These are phyloP conservation scores for Tylochromis polylepis DNA, from an alignment of 2,113 vertebrate genomes.

Conservation along the genomic window DNA sequence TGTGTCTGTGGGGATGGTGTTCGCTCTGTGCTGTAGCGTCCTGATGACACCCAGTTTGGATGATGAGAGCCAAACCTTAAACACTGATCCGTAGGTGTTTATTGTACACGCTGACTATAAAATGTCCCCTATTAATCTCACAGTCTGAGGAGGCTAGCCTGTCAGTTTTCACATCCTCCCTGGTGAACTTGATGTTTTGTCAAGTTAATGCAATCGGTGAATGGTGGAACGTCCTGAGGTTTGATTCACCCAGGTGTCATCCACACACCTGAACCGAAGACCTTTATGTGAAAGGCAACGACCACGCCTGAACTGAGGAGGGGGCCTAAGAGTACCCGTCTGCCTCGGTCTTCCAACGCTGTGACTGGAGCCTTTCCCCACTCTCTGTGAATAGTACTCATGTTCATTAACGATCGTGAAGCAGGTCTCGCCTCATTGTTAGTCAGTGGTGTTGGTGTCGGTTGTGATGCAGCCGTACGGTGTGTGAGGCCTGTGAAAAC, in stretches of 20 bases:
- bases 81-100: neutral
- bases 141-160: neutral
- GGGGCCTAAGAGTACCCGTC: neutral
- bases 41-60: no score
- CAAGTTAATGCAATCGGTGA: neutral
- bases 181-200: neutral
- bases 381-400: neutral
- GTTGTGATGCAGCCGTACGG: neutral
- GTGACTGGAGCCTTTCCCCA: neutral
- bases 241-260: neutral
- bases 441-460: neutral
- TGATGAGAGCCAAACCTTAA: neutral
- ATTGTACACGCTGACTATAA: neutral
- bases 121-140: neutral
- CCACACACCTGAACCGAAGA: neutral
- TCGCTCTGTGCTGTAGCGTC: no score
- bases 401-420: neutral
- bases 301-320: neutral
- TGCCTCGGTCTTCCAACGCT: neutral
- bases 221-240: neutral
- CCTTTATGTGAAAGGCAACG: neutral
- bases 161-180: neutral
- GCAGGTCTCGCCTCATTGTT: neutral
- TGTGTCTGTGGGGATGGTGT: no score
- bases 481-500: neutral